These are phyloP conservation scores for Eupithecia inturbata DNA, from an alignment of 2,888 invertebrate species.

Conservation along the genomic window DNA sequence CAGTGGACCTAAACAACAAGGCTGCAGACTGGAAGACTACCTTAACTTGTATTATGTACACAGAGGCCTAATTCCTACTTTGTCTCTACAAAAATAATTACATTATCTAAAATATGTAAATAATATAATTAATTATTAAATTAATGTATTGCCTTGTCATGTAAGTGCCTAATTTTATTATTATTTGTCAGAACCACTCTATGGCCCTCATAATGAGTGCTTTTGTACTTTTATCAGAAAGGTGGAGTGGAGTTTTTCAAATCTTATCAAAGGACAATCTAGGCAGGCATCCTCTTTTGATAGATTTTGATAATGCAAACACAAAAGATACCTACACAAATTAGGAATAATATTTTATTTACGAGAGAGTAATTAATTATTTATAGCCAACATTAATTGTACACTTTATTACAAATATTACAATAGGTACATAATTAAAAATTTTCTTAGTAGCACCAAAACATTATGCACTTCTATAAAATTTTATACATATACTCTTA, in stretches of 20 bases:
- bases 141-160: too few relatives aligned
- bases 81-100: too few relatives aligned
- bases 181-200: not conserved
- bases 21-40: too few relatives aligned
- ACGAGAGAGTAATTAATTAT: not conserved
- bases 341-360: not conserved
- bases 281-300: not conserved
- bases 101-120: too few relatives aligned
- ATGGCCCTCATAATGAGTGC: not conserved
- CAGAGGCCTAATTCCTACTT: too few relatives aligned
- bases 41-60: too few relatives aligned
- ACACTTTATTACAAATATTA: not conserved
- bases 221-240: not conserved
- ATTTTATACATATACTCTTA: not conserved
- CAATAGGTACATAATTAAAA: not conserved
- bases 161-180: too few relatives aligned
- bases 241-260: not conserved
- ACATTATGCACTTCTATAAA: conserved; percentile 14
- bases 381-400: not conserved
- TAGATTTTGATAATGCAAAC: not conserved
- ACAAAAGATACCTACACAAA: not conserved
- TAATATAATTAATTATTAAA: too few relatives aligned
- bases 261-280: not conserved
- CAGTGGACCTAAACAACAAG: too few relatives aligned
- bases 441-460: conserved; percentile 29